Conservation (phyloP, 2,113 vertebrate genomes). For the Nettapus auritus region DNA sequence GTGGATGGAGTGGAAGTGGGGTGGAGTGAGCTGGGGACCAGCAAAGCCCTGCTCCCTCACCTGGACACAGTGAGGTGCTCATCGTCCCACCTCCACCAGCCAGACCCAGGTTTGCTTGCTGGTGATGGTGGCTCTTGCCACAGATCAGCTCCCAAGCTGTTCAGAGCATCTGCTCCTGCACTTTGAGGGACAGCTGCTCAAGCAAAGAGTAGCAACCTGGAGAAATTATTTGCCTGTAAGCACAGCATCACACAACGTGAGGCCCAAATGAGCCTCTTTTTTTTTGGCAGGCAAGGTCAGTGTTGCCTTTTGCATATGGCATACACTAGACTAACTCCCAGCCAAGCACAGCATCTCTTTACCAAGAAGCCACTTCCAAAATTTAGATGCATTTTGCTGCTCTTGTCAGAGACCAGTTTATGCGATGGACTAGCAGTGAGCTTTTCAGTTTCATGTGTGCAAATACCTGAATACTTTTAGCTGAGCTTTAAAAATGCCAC, state of each 20-base stretch:
- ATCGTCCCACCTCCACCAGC: not conserved
- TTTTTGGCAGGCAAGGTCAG: not conserved
- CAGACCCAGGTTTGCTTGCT: not conserved
- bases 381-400: not conserved
- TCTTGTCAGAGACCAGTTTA: not conserved
- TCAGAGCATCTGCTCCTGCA: not conserved
- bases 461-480: not conserved
- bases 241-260: rapidly evolving
- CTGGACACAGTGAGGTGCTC: rapidly evolving
- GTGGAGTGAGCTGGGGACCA: too few relatives aligned
- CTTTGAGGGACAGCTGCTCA: conserved; percentile 31
- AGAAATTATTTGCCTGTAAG: conserved; percentile 11
- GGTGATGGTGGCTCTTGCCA: not conserved
- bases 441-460: not conserved
- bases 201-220: conserved; percentile 3
- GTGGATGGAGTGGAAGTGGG: not conserved
- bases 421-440: not conserved
- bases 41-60: not conserved
- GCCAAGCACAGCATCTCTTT: not conserved
- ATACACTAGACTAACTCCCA: not conserved
- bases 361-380: not conserved
- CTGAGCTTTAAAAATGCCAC: not conserved
- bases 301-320: not conserved
- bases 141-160: not conserved
- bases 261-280: not conserved